Base-by-base conservation (phyloP, 2,888 invertebrate species). In the Lymantria monacha region DNA sequence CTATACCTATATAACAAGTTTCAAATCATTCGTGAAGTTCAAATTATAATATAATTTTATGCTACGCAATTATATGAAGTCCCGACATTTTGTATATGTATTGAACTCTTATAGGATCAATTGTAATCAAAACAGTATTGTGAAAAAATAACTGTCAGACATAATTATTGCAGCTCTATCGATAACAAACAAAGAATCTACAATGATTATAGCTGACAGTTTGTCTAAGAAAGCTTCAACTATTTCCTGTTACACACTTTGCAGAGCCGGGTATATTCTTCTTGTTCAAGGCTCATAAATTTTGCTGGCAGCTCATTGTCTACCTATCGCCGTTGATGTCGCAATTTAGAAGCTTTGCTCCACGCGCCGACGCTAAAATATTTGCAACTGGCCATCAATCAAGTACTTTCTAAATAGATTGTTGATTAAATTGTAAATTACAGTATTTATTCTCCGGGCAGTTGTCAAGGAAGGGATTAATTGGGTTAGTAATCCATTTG, bases 401-500 rank as follows among this genome's bases (percentile, higher is more conserved):
- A 83, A 79, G 79, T 78, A 79, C 77, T 79, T 76, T 71, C 67
- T 63, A 76, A 81, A 85, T 81, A 80, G 79, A 83, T 83, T 72
- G 76, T 73, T 83, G 81, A 82, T 85, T 83, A 84, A 81, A 80
- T 79, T 81, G 79, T 76, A 79, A 83, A 83, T 81, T 76, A 74
- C 77, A 69, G 65, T 58, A 63, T 65, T 69, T 61, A 67, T 57
- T 61, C 66, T 51, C 48, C 43, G 42, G 43, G 43, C 45, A 45
- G 56, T 52, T 61, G 54, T 54, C 57, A 48, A 55, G 50, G 51
- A 43, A 33, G 10, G 33, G 33, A 33, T 33, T 33, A 33, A 33
- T 33, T 33, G 33, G 33, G 33, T 33, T 33, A 7, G 10, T 33
- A 51, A 51, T 66, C 55, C 49, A 58, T 31, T 14, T 33, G 3